These are phyloP conservation scores for Peromyscus nudipes DNA, from an alignment of 2,797 vertebrate genomes.

Conservation along the genomic window DNA sequence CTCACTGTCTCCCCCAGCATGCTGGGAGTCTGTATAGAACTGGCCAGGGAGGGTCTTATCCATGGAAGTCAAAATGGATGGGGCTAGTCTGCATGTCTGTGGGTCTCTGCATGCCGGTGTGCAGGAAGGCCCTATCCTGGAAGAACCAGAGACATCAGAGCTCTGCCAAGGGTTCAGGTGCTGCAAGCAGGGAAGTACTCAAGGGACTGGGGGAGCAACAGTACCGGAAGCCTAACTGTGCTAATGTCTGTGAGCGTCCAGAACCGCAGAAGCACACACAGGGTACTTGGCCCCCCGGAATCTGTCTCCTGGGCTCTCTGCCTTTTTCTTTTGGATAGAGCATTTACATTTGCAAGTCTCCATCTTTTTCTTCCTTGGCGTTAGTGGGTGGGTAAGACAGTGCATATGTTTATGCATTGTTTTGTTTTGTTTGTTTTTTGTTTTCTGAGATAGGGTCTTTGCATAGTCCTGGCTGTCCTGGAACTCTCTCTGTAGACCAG, in stretches of 20 bases:
- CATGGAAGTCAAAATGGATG: neutral
- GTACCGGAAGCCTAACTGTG: neutral
- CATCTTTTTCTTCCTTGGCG: neutral
- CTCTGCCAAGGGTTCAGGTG: neutral
- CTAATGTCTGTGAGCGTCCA: neutral
- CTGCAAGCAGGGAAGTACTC: neutral
- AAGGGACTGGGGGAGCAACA: neutral
- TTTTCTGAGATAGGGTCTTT: too few relatives aligned
- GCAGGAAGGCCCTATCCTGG: neutral
- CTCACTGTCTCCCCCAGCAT: neutral
- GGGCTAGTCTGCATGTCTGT: neutral
- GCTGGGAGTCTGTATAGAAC: neutral
- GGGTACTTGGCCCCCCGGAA: neutral
- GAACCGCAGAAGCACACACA: neutral
- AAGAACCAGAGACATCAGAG: neutral
- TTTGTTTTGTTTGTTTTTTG: too few relatives aligned
- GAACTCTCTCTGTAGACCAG: too few relatives aligned
- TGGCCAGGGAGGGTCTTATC: neutral
- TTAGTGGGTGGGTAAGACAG: neutral
- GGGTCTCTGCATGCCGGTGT: neutral
- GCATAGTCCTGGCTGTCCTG: too few relatives aligned
- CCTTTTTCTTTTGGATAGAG: neutral
- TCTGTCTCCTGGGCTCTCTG: neutral
- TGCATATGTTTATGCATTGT: neutral
- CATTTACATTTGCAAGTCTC: neutral